Percentiles rank a stretch among this genome's conserved stretches.
phyloP scores from a whole-genome alignment of 2,113 vertebrate genomes.

The Suncus etruscus region DNA sequence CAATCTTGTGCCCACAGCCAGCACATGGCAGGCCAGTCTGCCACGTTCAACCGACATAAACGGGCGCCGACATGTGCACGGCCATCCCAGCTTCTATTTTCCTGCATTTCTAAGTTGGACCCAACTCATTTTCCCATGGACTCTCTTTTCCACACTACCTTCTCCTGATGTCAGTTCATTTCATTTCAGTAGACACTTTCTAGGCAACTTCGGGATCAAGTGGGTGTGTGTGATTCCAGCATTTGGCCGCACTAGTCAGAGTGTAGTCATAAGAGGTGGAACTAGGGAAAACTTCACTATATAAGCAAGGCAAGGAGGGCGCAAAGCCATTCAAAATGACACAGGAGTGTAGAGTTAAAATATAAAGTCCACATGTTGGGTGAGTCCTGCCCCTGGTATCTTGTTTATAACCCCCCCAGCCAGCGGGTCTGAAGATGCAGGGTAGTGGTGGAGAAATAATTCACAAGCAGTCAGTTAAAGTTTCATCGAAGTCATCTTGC shows the following conservation, averaged over 20 bases:
- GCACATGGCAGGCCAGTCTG: slow-evolving; percentile 56
- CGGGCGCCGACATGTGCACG: slow-evolving; percentile 1
- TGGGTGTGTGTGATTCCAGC: neutral
- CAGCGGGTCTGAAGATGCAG: too few species aligned
- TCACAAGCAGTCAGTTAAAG: too few species aligned
- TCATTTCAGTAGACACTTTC: neutral
- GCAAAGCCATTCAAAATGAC: slow-evolving; percentile 8
- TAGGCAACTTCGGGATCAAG: neutral
- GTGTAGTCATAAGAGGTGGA: neutral
- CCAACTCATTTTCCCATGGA: neutral
- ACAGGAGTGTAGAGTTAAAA: too few species aligned
- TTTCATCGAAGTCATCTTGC: too few species aligned
- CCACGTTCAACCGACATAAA: slow-evolving; percentile 12
- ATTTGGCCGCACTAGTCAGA: neutral
- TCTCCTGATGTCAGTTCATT: slow-evolving; percentile 41
- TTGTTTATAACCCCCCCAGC: too few species aligned
- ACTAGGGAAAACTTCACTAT: neutral
- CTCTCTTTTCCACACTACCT: neutral
- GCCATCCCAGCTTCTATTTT: slow-evolving; percentile 13
- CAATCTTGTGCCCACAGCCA: slow-evolving; percentile 73
- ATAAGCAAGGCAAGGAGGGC: neutral
- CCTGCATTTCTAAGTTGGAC: slow-evolving; percentile 47
- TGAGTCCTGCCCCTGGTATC: too few species aligned
- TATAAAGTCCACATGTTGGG: too few species aligned
- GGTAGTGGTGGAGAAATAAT: too few species aligned